Evolutionary conservation across 2,797 vertebrate species (phyloP).

Genomic region (Numenius phaeopus): DNA sequence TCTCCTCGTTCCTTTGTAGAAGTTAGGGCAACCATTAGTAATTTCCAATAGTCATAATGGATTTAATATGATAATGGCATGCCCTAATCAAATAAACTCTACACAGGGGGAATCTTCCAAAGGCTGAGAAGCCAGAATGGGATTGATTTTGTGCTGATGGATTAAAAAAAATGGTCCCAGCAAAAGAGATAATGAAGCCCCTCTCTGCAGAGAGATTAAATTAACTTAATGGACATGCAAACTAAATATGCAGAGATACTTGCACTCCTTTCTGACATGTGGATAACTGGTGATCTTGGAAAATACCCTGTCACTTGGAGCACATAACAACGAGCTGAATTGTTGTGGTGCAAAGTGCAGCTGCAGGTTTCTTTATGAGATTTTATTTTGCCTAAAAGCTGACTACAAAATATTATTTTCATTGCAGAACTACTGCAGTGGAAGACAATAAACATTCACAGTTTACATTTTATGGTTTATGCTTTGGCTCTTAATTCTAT

Average conservation of each 20-base stretch:
- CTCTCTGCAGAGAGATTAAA: conserved; percentile 37
- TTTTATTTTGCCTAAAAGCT: conserved; percentile 31
- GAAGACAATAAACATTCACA: conserved; percentile 3
- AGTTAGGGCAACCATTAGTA: not conserved
- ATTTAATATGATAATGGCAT: conserved; percentile 36
- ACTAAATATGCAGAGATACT: conserved; percentile 10
- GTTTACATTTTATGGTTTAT: conserved; percentile 24
- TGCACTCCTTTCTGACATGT: not conserved
- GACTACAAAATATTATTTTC: not conserved
- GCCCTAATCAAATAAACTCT: conserved; percentile 40
- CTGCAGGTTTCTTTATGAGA: not conserved
- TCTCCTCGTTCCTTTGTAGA: not conserved
- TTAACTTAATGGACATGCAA: conserved; percentile 48
- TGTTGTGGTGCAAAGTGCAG: not conserved
- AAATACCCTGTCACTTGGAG: not conserved
- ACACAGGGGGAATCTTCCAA: not conserved
- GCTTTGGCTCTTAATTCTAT: not conserved
- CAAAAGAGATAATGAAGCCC: conserved; percentile 32
- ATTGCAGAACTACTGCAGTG: not conserved
- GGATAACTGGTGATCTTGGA: conserved; percentile 22
- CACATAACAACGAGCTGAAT: not conserved
- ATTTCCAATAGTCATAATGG: conserved; percentile 28
- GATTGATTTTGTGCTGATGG: conserved; percentile 42
- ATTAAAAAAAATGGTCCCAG: conserved; percentile 20
- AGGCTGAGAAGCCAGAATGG: not conserved